Evolutionary conservation across 2,888 invertebrate species (phyloP).

Genomic region (Eugnorisma glareosa): DNA sequence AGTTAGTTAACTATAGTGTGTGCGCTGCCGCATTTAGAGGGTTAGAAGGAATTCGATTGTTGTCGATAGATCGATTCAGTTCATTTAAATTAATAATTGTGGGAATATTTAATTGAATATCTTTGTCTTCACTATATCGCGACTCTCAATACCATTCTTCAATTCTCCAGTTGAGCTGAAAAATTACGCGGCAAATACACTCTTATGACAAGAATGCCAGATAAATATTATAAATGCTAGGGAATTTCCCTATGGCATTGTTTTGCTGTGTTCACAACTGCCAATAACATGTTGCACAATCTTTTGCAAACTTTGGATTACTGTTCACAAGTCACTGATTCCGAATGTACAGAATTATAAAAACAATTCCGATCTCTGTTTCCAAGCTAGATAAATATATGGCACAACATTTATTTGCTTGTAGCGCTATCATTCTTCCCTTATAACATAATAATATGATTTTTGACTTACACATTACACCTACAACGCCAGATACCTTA

Average conservation of each 20-base stretch:
- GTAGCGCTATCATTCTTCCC: slow-evolving; percentile 70
- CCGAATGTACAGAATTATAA: slow-evolving; percentile 21
- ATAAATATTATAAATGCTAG: neutral
- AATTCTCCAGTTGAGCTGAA: neutral
- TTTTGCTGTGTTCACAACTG: slow-evolving; percentile 32
- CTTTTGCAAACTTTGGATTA: slow-evolving; percentile 30
- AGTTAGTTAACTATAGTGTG: slow-evolving; percentile 5
- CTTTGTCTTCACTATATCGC: neutral
- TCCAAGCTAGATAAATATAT: slow-evolving; percentile 53
- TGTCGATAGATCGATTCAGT: neutral
- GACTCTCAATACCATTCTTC: neutral
- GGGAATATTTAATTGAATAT: neutral
- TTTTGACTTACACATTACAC: slow-evolving; percentile 66
- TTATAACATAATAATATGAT: slow-evolving; percentile 75
- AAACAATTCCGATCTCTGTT: slow-evolving; percentile 28
- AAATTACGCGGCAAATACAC: neutral
- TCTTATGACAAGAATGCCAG: neutral
- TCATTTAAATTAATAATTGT: neutral
- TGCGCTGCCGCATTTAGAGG: neutral
- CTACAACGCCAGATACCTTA: slow-evolving; percentile 71
- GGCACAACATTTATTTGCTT: slow-evolving; percentile 41
- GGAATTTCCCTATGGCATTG: slow-evolving; percentile 1
- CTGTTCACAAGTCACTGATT: slow-evolving; percentile 41
- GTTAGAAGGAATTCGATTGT: slow-evolving; percentile 3
- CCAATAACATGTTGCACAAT: slow-evolving; percentile 43